Base-by-base conservation (phyloP, 2,888 invertebrate genomes). In the Eledone cirrhosa region DNA sequence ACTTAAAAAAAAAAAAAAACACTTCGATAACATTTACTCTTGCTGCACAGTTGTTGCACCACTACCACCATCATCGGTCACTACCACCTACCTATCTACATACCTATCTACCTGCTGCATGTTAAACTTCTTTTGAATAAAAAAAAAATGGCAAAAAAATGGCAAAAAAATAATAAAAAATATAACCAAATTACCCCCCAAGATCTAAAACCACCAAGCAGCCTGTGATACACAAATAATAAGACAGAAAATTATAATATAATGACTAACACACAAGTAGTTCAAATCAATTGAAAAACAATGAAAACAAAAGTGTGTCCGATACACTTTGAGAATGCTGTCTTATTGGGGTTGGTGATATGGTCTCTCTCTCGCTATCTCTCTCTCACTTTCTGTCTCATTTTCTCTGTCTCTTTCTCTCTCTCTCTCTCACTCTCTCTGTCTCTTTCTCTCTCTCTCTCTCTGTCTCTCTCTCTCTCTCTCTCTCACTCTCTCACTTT, bases 1-100 rank as follows among this genome's bases (percentile, higher is more conserved):
- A 85, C 84, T 78, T 86, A 85, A 84, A 80, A 69, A 31, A 27
- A 47, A 77, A 77, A 75, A 77, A 79, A 69, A 77, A 78, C 53
- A 63, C 63, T 63, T 63, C n/a, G n/a, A 24, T 24, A 7, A n/a
- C 63, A 41, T 41, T 41, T 41, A 41, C 41, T 41, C 41, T 41
- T 41, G 41, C 41, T 41, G 41, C 78, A 75, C 75, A 65, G 41
- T 27, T 74, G 78, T 65, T 59, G 53, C 63, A 59, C 75, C 78
- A 41, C 74, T 27, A 74, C 65, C 78, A 72, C 75, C 59, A 59
- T 74, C 31, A 75, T 41, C 59, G 74, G 48, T 41, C 27, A 63
- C 63, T 27, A 63, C 63, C 14, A n/a, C 63, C 27, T 27, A 63
- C 63, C 27, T 53, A 16, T 22, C 53, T 53, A 22, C 53, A 16